These are phyloP conservation scores for Ernsta delagoae DNA, from an alignment of 2,888 invertebrate species.

Conservation along the genomic window DNA sequence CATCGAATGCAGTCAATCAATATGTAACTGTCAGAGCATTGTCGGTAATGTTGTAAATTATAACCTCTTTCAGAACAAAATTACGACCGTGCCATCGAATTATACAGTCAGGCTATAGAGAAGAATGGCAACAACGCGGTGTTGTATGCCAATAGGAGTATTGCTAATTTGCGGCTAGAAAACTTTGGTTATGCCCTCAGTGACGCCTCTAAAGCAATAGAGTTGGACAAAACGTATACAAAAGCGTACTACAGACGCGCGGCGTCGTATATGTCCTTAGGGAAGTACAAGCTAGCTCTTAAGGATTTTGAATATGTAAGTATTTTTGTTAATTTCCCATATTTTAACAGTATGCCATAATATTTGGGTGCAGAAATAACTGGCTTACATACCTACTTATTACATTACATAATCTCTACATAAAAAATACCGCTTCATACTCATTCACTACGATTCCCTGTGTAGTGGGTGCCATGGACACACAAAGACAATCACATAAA, in stretches of 20 bases:
- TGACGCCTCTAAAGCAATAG: slow-evolving; percentile 97
- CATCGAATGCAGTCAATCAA: not conserved
- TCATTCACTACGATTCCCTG: too few species aligned
- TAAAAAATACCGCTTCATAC: too few species aligned
- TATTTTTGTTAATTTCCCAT: slow-evolving; percentile 47
- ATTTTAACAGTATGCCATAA: too few species aligned
- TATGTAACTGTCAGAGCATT: slow-evolving; percentile 3
- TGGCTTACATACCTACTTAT: too few species aligned
- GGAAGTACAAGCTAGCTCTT: slow-evolving; percentile 98
- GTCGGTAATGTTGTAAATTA: slow-evolving; percentile 37
- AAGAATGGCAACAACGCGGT: slow-evolving; percentile 93
- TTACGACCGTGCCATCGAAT: slow-evolving; percentile 94
- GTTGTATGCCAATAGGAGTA: slow-evolving; percentile 97
- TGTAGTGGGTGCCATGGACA: too few species aligned
- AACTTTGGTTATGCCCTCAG: slow-evolving; percentile 97
- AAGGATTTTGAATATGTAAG: slow-evolving; percentile 98
- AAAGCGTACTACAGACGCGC: slow-evolving; percentile 99
- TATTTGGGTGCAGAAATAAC: too few species aligned
- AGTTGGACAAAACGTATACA: slow-evolving; percentile 94
- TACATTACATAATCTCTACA: too few species aligned
- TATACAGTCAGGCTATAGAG: slow-evolving; percentile 95
- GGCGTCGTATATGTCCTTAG: slow-evolving; percentile 98
- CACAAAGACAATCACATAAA: too few species aligned
- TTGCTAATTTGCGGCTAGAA: slow-evolving; percentile 97
- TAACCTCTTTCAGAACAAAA: slow-evolving; percentile 91